phyloP scores from a whole-genome alignment of 2,888 invertebrate genomes.

The Athalia rosae region DNA sequence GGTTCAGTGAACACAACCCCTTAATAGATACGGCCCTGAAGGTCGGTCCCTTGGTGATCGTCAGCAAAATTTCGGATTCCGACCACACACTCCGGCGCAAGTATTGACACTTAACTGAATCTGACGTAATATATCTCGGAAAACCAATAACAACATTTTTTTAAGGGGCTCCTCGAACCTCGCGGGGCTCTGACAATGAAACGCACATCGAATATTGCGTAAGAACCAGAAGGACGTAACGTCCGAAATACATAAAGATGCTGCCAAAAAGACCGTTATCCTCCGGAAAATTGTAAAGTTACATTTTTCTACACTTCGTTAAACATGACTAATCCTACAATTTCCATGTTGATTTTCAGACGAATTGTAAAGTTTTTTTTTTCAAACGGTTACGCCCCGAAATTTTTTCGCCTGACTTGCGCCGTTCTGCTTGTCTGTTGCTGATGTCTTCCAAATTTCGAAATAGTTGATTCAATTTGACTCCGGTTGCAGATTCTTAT shows the following conservation, averaged over 20 bases:
- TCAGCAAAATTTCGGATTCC: conserved; percentile 69
- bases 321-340: too few species aligned
- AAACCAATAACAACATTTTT: conserved; percentile 44
- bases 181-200: conserved; percentile 14
- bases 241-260: too few species aligned
- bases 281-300: too few species aligned
- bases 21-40: conserved; percentile 60
- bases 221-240: too few species aligned
- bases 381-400: too few species aligned
- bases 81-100: conserved; percentile 63
- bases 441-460: conserved; percentile 3
- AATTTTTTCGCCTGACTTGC: not conserved
- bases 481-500: not conserved
- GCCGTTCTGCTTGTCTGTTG: not conserved
- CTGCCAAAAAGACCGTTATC: not conserved
- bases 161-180: conserved; percentile 4
- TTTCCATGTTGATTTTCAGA: too few species aligned
- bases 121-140: conserved; percentile 43
- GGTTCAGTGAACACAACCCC: conserved; percentile 68
- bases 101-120: conserved; percentile 45
- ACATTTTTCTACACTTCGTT: not conserved
- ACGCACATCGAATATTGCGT: not conserved
- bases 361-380: too few species aligned
- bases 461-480: conserved; percentile 3
- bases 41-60: conserved; percentile 66